These are phyloP conservation scores for Lethocerus indicus DNA, from an alignment of 1,140 invertebrate genomes.

Conservation along the genomic window DNA sequence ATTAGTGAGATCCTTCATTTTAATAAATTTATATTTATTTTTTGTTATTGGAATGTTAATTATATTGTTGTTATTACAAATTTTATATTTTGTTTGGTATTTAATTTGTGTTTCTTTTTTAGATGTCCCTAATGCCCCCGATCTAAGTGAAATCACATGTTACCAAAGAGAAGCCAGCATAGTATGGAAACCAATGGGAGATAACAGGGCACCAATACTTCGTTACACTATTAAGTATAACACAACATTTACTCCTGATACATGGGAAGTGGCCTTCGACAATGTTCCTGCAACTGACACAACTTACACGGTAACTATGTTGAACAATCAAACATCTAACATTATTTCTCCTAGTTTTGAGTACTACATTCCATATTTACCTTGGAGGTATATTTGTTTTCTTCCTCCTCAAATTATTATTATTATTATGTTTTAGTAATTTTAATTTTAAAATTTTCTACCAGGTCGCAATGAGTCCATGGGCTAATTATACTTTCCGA, in stretches of 20 bases:
- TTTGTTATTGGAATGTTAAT: no score
- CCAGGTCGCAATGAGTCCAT: conserved; percentile 66
- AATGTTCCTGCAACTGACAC: conserved; percentile 63
- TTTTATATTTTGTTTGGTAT: no score
- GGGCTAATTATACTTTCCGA: conserved; percentile 93
- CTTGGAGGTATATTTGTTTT: no score
- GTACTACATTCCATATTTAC: no score
- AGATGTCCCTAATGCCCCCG: conserved; percentile 86
- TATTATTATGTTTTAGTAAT: conserved; percentile 10
- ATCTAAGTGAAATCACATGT: conserved; percentile 46
- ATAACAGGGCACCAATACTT: conserved; percentile 87
- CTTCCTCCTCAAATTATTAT: no score
- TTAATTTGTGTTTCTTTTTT: conserved; percentile 13
- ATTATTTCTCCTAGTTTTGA: conserved; percentile 5
- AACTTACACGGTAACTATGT: conserved; percentile 36
- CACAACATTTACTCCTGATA: conserved; percentile 83
- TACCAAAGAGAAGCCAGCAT: conserved; percentile 50
- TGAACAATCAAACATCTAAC: no score
- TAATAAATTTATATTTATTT: no score
- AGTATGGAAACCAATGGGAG: conserved; percentile 73
- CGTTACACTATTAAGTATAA: conserved; percentile 87
- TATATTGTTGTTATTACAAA: no score
- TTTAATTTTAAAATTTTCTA: neutral
- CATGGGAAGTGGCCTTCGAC: conserved; percentile 66
- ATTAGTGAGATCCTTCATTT: no score